Evolutionary conservation across 2,888 invertebrate genomes (phyloP).

Genomic region (Pilophorus perplexus): DNA sequence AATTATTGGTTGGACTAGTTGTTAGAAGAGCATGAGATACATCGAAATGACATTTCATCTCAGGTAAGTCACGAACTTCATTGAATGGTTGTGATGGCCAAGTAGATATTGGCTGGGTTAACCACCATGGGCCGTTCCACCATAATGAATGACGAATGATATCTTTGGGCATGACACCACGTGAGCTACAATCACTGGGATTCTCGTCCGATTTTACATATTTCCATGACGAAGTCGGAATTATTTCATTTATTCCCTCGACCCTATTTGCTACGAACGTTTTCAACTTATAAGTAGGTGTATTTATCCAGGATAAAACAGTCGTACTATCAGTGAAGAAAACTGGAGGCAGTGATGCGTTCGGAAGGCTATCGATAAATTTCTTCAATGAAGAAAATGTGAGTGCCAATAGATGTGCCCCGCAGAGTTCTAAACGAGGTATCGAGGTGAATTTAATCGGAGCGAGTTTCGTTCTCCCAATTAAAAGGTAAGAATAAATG

Average conservation of each 20-base stretch:
- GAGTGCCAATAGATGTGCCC: background rate
- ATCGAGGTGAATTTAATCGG: background rate
- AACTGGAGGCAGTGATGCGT: background rate
- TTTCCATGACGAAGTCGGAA: background rate
- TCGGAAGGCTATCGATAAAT: background rate
- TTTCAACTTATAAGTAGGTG: conserved; percentile 13
- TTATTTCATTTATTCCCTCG: background rate
- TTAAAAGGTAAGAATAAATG: background rate
- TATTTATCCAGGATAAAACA: conserved; percentile 30
- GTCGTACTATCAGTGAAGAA: conserved; percentile 18
- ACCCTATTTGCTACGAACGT: conserved; percentile 34
- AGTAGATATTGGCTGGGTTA: background rate
- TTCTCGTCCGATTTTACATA: conserved; percentile 47
- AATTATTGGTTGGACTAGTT: background rate
- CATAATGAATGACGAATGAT: conserved; percentile 28
- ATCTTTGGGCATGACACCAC: conserved; percentile 33
- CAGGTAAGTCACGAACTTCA: background rate
- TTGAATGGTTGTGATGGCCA: background rate
- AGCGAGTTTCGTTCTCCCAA: conserved; percentile 1
- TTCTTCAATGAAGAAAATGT: background rate
- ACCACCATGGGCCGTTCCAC: conserved; percentile 41
- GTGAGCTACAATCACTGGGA: conserved; percentile 50
- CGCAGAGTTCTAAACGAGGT: conserved; percentile 3
- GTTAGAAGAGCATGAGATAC: too few relatives aligned
- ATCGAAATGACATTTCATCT: too few relatives aligned